A percentile compares a stretch with the other conserved stretches of the same genome.
Evolutionary conservation across 2,888 invertebrate species (phyloP).

Genomic region (Osmoderma eremita): DNA sequence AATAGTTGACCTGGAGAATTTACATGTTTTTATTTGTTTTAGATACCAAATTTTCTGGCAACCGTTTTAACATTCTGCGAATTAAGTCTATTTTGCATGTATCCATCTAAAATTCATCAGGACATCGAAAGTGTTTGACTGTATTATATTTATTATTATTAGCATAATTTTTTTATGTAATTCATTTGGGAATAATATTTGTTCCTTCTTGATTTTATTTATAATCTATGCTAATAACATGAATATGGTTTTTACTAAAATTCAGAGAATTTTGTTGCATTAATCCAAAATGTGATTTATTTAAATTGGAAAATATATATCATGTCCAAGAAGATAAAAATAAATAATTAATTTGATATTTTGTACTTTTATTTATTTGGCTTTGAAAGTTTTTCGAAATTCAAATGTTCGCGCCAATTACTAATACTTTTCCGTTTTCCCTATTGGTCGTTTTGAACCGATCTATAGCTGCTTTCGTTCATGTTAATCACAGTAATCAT

Average conservation of each 20-base stretch:
- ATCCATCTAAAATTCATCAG: constrained; percentile 67
- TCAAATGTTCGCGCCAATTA: no score
- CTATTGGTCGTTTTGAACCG: no score
- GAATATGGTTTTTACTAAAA: not conserved
- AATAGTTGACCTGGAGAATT: constrained; percentile 11
- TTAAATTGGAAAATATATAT: no score
- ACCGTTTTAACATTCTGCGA: constrained; percentile 78
- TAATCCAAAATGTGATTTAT: no score
- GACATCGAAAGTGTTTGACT: constrained; percentile 34
- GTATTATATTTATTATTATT: no score
- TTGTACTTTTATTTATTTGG: no score
- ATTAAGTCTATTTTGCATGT: constrained; percentile 79
- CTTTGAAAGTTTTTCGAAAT: no score
- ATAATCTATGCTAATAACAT: not conserved
- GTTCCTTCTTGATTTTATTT: not conserved
- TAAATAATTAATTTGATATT: no score
- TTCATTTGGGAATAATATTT: not conserved
- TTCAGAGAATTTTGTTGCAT: not conserved
- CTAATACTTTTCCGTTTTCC: no score
- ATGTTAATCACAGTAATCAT: no score
- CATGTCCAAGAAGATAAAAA: no score
- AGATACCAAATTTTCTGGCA: constrained; percentile 85
- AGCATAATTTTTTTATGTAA: not conserved
- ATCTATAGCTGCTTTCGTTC: no score
- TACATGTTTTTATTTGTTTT: constrained; percentile 49